Base-by-base conservation (phyloP, 2,888 invertebrate genomes). In the Lydus trimaculatus region DNA sequence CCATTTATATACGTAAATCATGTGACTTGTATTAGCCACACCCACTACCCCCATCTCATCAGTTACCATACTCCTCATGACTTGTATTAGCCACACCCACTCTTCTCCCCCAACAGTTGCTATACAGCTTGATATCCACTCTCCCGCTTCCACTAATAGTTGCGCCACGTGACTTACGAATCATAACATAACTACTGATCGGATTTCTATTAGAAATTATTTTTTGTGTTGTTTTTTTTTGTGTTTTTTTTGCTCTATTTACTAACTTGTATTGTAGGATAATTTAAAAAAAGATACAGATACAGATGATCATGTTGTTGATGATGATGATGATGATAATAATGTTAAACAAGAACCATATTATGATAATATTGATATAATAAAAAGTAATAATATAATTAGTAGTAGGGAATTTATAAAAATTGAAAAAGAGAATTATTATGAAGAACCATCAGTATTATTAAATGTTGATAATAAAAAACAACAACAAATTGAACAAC, bases 351-450 rank as follows among this genome's bases (percentile, higher is more conserved):
- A 48, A 20, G 48, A 48, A 48, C 48, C 48, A 11, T 48, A 48
- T 48, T 48, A 48, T 48, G 48, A 23, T 48, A 48, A 48, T 48
- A 48, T 48, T 20, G 48, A 48, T 2, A 48, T 48, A 20, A 48
- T 48, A 1, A 20, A 48, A 48, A 48, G 9, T 11, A 48, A 48
- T 48, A 8, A 48, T 48, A 69, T 68, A 43, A 65, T 65, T 62
- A 76, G 71, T 67, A 79, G 78, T 62, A 67, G 75, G 58, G 77
- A 78, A 43, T 83, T 84, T 71, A 74, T 84, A 48, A 74, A 78
- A 61, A 76, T 72, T 39, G 84, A 84, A 73, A 75, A 78, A 15
- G 79, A 81, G 52, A 70, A 77, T 64, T 75, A 76, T 64, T 80
- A 80, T 72, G 80, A 80, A 20, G 48, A 48, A 48, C 48, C 43